Evolutionary conservation across 2,888 invertebrate species (phyloP).

Genomic region (Troglohyphantes excavatus): DNA sequence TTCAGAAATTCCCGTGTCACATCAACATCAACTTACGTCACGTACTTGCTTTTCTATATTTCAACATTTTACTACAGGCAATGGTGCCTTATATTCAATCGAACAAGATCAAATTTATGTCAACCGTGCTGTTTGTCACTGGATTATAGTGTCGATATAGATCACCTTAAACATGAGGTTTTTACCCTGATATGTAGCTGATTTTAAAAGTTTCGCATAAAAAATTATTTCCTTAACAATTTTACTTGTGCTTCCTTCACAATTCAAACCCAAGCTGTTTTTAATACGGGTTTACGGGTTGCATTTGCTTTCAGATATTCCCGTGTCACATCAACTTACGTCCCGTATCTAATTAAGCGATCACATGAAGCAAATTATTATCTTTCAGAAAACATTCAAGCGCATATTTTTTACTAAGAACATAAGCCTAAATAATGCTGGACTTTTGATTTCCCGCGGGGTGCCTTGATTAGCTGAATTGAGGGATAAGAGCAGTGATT

Average conservation of each 20-base stretch:
- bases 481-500: slow-evolving; percentile 10
- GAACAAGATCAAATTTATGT: too few species aligned
- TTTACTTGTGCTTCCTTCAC: too few species aligned
- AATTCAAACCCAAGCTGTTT: neutral
- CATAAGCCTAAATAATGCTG: slow-evolving; percentile 31
- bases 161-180: neutral
- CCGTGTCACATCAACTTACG: neutral
- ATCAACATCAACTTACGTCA: neutral
- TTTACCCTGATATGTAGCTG: too few species aligned
- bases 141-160: too few species aligned
- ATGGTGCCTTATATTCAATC: too few species aligned
- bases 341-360: neutral
- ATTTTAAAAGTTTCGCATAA: too few species aligned
- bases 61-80: too few species aligned
- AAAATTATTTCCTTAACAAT: too few species aligned
- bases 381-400: slow-evolving; percentile 19
- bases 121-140: too few species aligned
- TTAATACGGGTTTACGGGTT: too few species aligned
- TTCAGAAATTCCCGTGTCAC: neutral
- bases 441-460: slow-evolving; percentile 47
- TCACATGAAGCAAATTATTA: neutral
- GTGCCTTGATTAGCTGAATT: slow-evolving; percentile 31
- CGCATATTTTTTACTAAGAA: neutral
- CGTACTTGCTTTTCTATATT: too few species aligned
- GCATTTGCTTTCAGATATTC: neutral